Base-by-base conservation (phyloP, 2,797 vertebrate genomes). In the Borostomias antarcticus region DNA sequence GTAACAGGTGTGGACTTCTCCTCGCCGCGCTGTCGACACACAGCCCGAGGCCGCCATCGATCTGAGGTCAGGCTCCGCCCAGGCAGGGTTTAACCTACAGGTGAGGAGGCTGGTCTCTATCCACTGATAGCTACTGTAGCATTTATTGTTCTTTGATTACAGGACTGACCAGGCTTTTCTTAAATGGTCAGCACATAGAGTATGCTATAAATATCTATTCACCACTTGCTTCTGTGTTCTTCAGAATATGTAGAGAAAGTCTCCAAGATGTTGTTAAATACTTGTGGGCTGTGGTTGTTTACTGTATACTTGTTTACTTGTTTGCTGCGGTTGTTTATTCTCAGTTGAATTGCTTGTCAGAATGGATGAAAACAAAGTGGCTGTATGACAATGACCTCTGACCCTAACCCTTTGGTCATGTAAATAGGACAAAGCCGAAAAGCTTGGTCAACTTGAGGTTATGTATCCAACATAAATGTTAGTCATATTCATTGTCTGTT, bases 1-100 rank as follows among this genome's bases (percentile, higher is more conserved):
- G 56, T 81, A 77, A 69, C 75, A 81, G 76, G 76, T 83, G 85
- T 72, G 75, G 82, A 82, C 15, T 56, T 54, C 72, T 66, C 63
- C 68, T 50, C 26, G 32, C 43, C 40, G 52, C 7, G 37, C 68
- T 83, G 80, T 86, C 75, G 48, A 64, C 63, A 76, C 76, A 43
- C 74, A 28, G 68, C 28, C 17, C 0, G n/a, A 50, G 4, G 40
- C 11, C 4, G 61, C 68, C 74, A 66, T 78, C 69, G 47, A 85
- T 82, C 60, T n/a, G 40, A 8, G 15, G 13, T 15, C 40, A 33
- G 26, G 54, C 28, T 58, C 3, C 57, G 29, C 57, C 25, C 60
- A 57, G 21, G 21, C 5, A 50, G 47, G 26, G n/a, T 8, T 58
- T 37, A 35, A 35, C 32, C 4, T 4, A 9, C 45, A 4, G 21